Evolutionary conservation across 2,113 vertebrate genomes (phyloP).

Genomic region (Pavo muticus): DNA sequence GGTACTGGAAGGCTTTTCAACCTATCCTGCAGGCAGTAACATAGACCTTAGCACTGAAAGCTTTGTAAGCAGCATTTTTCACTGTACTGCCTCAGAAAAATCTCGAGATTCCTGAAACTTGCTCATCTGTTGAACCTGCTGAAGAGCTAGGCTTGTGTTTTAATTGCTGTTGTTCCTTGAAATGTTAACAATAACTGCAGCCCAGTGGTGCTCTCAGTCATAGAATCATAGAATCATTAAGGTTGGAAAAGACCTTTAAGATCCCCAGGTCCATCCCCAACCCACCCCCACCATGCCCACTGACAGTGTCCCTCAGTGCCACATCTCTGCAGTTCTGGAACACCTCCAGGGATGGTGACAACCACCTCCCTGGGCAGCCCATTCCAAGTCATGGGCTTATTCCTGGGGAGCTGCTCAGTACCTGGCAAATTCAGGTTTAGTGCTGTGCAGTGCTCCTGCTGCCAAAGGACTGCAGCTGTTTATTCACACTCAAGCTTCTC

Average conservation of each 20-base stretch:
- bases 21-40: not conserved
- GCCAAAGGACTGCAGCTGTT: not conserved
- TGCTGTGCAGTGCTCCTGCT: not conserved
- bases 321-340: too few relatives aligned
- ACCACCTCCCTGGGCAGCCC: too few relatives aligned
- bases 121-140: not conserved
- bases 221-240: too few relatives aligned
- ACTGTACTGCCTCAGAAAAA: not conserved
- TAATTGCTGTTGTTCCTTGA: not conserved
- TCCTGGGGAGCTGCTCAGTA: conserved; percentile 17
- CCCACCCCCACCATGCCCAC: too few relatives aligned
- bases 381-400: not conserved
- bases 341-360: too few relatives aligned
- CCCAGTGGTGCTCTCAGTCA: not conserved
- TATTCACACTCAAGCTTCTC: not conserved
- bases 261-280: too few relatives aligned
- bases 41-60: not conserved
- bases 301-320: too few relatives aligned
- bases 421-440: not conserved
- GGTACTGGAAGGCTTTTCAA: not conserved
- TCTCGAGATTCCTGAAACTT: not conserved
- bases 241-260: too few relatives aligned
- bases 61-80: not conserved
- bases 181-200: not conserved
- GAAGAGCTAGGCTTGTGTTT: not conserved